Evolutionary conservation across 23 tunicate species (phyloP), one percentile per base, ranked within the genome.

Genomic region (Corella eumyota): DNA sequence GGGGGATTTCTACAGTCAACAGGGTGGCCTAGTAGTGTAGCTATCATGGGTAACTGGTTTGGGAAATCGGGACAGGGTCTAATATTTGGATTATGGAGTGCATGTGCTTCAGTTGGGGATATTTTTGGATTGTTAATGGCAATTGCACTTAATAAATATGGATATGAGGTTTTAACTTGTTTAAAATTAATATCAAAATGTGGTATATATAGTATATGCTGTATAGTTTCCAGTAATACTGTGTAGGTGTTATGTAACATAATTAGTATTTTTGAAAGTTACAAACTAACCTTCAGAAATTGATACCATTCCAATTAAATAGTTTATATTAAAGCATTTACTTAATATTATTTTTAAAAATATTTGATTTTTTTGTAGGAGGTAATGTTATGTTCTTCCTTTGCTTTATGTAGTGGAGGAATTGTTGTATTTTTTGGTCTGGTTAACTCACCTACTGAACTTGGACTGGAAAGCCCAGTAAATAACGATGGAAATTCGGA

Each of bases 1-100:
- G 63, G 69, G 45, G 94, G 94, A 6, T 54, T 84, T 9, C 37
- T 62, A 6, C 94, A 84, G 48, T 70, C 84, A 30, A 40, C 65
- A 30, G 83, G 94, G 1, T 84, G 83, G 84, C 94, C 94, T 19
- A 63, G 74, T 57, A 68, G 63, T 46, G 84, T 84, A 1, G 77
- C 84, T 32, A 61, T 76, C 21, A 40, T 84, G 27, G 85, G 85
- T 38, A 84, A 84, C 36, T 84, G 94, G 94, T 84, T 77, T 56
- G 79, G 94, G 1, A 69, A 61, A 33, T 49, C 66, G 0, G 62
- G 58, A 5, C 61, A 85, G 23, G 94, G 90, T 2, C 21, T 79
- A 9, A 30, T 84, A 6, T 77, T 84, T 77, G 94, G 94, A 24
- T 24, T 84, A n/a, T 84, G 94, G 94, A 65, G 71, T 24, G 54